phyloP scores from a whole-genome alignment of 92 coral and sea anemone genomes.

The Scolanthus callimorphus region DNA sequence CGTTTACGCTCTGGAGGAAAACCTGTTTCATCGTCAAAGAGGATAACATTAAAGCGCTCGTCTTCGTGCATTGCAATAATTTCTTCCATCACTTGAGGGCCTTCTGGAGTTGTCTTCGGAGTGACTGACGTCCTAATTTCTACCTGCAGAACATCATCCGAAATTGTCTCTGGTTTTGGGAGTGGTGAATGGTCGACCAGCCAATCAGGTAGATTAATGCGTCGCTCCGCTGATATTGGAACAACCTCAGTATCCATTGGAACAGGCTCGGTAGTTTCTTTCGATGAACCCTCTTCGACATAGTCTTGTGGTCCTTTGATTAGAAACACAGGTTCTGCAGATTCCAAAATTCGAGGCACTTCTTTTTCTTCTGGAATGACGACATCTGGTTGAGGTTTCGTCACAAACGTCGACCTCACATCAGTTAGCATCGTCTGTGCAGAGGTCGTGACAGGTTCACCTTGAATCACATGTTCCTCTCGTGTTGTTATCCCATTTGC shows the following conservation, averaged over 20 bases:
- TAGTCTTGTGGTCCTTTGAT: neutral
- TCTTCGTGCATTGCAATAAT: neutral
- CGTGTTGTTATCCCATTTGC: neutral
- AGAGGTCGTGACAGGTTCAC: neutral
- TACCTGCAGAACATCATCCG: slow-evolving; percentile 1
- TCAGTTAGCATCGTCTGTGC: neutral
- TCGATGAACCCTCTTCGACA: neutral
- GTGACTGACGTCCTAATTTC: neutral
- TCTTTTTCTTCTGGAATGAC: neutral
- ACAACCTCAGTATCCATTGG: slow-evolving; percentile 3
- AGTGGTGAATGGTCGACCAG: slow-evolving; percentile 10
- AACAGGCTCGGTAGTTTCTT: slow-evolving; percentile 3
- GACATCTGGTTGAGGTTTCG: neutral
- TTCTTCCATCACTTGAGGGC: slow-evolving; percentile 14
- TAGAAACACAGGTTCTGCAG: slow-evolving; percentile 1
- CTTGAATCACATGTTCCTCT: neutral
- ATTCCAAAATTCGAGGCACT: neutral
- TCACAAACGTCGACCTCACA: neutral
- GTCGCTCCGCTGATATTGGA: slow-evolving; percentile 2
- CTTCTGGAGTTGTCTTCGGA: slow-evolving; percentile 9
- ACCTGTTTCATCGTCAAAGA: slow-evolving; percentile 12
- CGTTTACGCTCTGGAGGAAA: slow-evolving; percentile 13
- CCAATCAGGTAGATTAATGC: slow-evolving; percentile 31
- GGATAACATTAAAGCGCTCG: slow-evolving; percentile 5
- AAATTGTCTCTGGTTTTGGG: slow-evolving; percentile 4